Evolutionary conservation across 2,113 vertebrate species (phyloP).

Genomic region (Petrocephalus zakoni): DNA sequence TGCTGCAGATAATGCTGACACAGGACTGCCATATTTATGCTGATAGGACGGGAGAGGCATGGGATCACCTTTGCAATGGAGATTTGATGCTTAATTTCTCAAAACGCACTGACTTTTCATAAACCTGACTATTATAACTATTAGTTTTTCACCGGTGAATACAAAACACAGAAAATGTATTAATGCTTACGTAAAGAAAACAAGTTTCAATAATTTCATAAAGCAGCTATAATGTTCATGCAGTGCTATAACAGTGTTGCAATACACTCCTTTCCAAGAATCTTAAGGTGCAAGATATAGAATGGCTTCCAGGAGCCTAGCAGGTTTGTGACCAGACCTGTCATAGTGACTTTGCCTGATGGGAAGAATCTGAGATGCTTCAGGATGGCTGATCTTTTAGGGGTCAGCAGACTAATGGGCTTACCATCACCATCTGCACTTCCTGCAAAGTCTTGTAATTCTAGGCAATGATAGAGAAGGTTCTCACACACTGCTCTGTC

Average conservation of each 20-base stretch:
- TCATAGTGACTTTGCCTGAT: neutral
- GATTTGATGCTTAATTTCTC: neutral
- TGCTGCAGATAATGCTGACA: neutral
- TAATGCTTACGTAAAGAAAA: neutral
- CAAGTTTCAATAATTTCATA: neutral
- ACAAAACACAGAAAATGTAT: neutral
- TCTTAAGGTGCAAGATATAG: neutral
- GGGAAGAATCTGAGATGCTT: neutral
- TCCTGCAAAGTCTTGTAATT: neutral
- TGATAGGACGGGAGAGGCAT: neutral
- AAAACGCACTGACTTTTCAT: neutral
- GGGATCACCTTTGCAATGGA: neutral
- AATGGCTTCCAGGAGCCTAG: neutral
- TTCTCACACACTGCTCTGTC: neutral
- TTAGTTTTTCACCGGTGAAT: neutral
- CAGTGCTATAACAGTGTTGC: neutral
- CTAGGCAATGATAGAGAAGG: neutral
- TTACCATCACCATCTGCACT: neutral
- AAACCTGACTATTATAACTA: neutral
- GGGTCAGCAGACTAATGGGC: neutral
- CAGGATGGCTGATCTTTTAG: constrained; percentile 2
- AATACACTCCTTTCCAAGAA: neutral
- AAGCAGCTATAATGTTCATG: neutral
- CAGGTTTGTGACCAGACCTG: neutral
- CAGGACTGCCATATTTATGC: neutral